Evolutionary conservation across 2,888 invertebrate species (phyloP).

Genomic region (Cabera pusaria): DNA sequence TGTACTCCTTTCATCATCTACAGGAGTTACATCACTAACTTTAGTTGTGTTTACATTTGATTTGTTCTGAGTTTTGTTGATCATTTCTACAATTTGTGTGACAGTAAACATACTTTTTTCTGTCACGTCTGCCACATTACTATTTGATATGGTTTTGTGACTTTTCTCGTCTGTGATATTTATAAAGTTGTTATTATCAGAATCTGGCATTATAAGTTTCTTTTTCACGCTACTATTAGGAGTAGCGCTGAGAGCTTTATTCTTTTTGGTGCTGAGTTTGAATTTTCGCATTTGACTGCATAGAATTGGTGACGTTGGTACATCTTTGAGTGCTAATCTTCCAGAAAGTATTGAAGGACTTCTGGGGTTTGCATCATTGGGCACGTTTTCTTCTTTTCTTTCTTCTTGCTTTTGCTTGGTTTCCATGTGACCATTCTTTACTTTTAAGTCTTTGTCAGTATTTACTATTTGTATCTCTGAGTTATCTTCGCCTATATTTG

Average conservation of each 20-base stretch:
- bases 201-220: conserved; percentile 39
- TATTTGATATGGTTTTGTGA: conserved; percentile 29
- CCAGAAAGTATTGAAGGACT: conserved; percentile 73
- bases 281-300: conserved; percentile 56
- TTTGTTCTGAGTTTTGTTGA: conserved; percentile 54
- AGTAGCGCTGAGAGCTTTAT: conserved; percentile 41
- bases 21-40: not conserved
- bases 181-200: conserved; percentile 29
- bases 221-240: conserved; percentile 42
- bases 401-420: too few relatives aligned
- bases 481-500: too few relatives aligned
- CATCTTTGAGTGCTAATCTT: conserved; percentile 30
- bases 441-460: too few relatives aligned
- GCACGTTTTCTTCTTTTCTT: conserved; percentile 24
- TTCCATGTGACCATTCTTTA: too few relatives aligned
- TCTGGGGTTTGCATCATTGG: conserved; percentile 32
- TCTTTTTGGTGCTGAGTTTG: conserved; percentile 50
- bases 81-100: conserved; percentile 73
- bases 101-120: conserved; percentile 71
- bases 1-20: conserved; percentile 46
- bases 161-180: conserved; percentile 22
- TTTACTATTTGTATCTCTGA: too few relatives aligned
- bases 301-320: conserved; percentile 63
- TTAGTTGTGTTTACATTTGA: conserved; percentile 10
- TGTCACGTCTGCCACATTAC: conserved; percentile 40